Evolutionary conservation across 2,113 vertebrate genomes (phyloP), one percentile per base, ranked within the genome.

Genomic region (Campylomormyrus numenius): DNA sequence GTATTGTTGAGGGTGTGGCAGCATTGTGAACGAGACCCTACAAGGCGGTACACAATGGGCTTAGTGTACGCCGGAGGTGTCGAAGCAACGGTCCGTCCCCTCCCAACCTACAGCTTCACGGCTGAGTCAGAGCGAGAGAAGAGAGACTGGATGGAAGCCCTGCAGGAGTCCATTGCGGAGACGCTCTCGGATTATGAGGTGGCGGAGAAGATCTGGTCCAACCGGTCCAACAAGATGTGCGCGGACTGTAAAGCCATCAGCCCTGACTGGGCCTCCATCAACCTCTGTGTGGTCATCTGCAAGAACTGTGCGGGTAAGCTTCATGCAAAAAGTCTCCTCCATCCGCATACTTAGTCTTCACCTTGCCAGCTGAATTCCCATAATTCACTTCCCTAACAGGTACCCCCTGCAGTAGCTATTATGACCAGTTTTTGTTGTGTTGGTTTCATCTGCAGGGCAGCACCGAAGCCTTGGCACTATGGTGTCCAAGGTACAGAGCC

Each of bases 141-240:
- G 93, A 93, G 97, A 89, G 97, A 97, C 92, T 99, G 98, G 98
- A 98, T 97, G 94, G 97, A 98, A 86, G 96, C 97, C 6, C 92
- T 99, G 92, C 97, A 98, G 95, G 98, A 99, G 90, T 95, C 97
- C 45, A 98, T 99, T 19, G 97, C 97, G 0, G 98, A 99, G 95
- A 98, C 96, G 2, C 96, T 99, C 88, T 99, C 98, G 0, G 98
- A 99, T 94, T 99, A 99, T 0, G 98, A 99, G 94, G 98, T 99
- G 92, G 98, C 97, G 0, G 98, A 99, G 94, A 99, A 99, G 95
- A 98, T 99, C 95, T 99, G 98, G 98, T 99, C 98, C 91, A 99
- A 99, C 95, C 96, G 97, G 89, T 97, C 97, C 88, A 99, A 99
- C 94, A 96, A 96, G 91, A 93, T 92, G 19, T 99, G 98, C 31